Evolutionary conservation across 2,797 vertebrate species (phyloP), one percentile per base, ranked within the genome.

Genomic region (Hirundo rustica): DNA sequence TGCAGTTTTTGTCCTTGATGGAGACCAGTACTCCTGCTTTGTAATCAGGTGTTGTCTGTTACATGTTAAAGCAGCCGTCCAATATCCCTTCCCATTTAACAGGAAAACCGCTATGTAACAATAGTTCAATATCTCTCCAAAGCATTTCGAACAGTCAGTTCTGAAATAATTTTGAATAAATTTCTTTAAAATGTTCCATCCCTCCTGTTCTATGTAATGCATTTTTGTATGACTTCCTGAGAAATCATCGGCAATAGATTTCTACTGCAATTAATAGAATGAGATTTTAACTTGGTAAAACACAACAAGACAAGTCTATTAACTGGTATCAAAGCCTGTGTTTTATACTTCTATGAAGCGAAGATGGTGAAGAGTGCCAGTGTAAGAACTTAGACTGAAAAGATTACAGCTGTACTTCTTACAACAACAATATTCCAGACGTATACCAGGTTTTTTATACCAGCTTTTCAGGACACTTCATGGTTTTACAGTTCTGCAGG

Each of bases 401-500:
- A 79, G 27, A 42, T 18, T 27, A 55, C 50, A 75, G 21, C 8
- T 62, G 4, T 50, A 22, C 9, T 70, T 89, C 32, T 50, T 72
- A 44, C 2, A 81, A 27, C 27, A 48, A 2, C 20, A 65, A 12
- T 23, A 44, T n/a, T 38, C 21, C 25, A 25, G 13, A 51, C 9
- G 18, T 29, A 44, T 11, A 45, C 7, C 32, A 34, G 20, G 34
- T 48, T 1, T 72, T 73, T 68, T 47, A 53, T 10, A 54, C 1
- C 15, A 18, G 1, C 3, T 8, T 32, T 25, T 73, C 55, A 51
- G 1, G 6, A n/a, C 17, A 51, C 0, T 47, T 78, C 9, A 26
- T 21, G 3, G 14, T 36, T 60, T 91, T 66, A 44, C 16, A 67
- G 1, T 77, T 95, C 36, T 32, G 21, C 5, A 50, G 16, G 16